phyloP scores from a whole-genome alignment of 1,140 invertebrate genomes.

The Chrysomallon squamiferum region DNA sequence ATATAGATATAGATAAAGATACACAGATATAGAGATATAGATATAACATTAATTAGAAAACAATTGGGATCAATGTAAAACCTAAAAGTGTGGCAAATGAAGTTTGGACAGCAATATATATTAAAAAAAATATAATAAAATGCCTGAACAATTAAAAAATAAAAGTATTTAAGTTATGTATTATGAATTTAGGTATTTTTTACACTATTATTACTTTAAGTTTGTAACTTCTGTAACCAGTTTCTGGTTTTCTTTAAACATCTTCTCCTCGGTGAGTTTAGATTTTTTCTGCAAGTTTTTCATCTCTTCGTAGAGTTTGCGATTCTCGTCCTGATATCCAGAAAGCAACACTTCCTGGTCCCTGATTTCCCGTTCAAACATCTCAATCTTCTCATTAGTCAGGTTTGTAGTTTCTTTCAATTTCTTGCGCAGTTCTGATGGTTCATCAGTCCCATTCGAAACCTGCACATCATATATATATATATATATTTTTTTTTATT shows the following conservation, averaged over 20 bases:
- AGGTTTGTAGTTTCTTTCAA: constrained; percentile 17
- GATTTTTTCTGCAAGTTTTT: constrained; percentile 42
- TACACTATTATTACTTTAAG: constrained; percentile 55
- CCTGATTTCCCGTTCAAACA: constrained; percentile 48
- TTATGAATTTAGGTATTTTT: background rate
- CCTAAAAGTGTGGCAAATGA: no score
- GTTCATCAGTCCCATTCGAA: no score
- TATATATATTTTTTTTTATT: no score
- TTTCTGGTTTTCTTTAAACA: constrained; percentile 61
- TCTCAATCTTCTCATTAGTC: constrained; percentile 34
- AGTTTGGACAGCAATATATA: no score
- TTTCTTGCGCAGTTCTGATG: background rate
- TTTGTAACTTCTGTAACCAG: constrained; percentile 44
- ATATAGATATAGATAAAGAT: no score
- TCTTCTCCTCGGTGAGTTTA: constrained; percentile 52
- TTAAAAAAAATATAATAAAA: no score
- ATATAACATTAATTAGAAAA: background rate
- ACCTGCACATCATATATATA: no score
- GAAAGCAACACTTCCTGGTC: constrained; percentile 56
- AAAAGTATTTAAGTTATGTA: background rate
- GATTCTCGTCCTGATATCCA: constrained; percentile 60
- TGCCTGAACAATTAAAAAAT: background rate
- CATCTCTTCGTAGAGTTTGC: constrained; percentile 56
- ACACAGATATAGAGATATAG: no score
- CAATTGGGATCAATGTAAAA: no score